Percentiles rank a stretch among this genome's conserved stretches.
These are phyloP conservation scores for Turritopsis rubra DNA, from an alignment of 30 jellyfish, hydroid and myxozoan species.

Conservation along the genomic window DNA sequence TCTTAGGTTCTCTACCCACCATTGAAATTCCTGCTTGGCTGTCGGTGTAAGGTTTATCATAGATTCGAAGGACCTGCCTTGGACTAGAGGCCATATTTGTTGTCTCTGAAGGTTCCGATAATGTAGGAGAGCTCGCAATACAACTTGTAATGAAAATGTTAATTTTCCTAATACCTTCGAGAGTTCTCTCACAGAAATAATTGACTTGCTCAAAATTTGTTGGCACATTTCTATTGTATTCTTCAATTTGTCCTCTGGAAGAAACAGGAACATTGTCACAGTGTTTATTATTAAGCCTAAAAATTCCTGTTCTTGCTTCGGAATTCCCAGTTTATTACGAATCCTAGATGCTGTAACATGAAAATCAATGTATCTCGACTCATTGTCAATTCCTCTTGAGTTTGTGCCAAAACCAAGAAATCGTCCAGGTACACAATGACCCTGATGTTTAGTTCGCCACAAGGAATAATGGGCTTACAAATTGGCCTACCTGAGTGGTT, in stretches of 20 bases:
- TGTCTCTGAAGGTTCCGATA: background rate
- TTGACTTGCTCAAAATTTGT: constrained; percentile 9
- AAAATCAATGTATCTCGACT: constrained; percentile 23
- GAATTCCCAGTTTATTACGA: constrained; percentile 35
- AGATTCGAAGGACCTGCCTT: background rate
- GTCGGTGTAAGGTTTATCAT: background rate
- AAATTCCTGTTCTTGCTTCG: constrained; percentile 18
- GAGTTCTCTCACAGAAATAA: constrained; percentile 3
- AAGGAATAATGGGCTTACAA: background rate
- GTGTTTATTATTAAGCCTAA: constrained; percentile 20
- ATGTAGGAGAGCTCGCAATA: background rate
- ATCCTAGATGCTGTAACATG: constrained; percentile 31
- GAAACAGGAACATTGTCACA: constrained; percentile 18
- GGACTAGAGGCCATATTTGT: background rate
- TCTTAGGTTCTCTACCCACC: background rate
- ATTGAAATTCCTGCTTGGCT: background rate
- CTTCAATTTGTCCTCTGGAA: too few species aligned
- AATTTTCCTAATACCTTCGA: constrained; percentile 1
- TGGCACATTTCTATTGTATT: constrained; percentile 6
- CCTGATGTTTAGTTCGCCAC: constrained; percentile 5
- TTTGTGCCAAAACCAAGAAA: constrained; percentile 1
- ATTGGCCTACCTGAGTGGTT: background rate
- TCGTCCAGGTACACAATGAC: constrained; percentile 5
- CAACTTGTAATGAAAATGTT: background rate
- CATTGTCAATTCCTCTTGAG: background rate